phyloP scores from a whole-genome alignment of 2,113 vertebrate genomes.

The Vulpes vulpes region DNA sequence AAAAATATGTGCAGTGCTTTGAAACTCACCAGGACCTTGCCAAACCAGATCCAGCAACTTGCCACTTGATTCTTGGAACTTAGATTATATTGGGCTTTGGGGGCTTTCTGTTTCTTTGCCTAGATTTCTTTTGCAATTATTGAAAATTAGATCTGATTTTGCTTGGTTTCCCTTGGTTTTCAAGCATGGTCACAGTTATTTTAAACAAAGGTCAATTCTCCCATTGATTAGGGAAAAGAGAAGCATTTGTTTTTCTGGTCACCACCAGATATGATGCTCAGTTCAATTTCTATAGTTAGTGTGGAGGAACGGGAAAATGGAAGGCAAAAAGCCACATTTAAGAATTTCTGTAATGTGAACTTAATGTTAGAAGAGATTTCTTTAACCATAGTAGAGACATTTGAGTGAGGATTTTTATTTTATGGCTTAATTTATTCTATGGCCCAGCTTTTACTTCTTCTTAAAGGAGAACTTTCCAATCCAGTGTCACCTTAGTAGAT shows the following conservation, averaged over 20 bases:
- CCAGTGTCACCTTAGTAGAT: not conserved
- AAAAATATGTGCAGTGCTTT: not conserved
- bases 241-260: not conserved
- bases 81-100: not conserved
- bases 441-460: not conserved
- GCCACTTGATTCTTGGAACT: not conserved
- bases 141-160: conserved; percentile 31
- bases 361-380: not conserved
- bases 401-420: conserved; percentile 9
- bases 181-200: not conserved
- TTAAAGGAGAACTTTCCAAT: not conserved
- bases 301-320: not conserved
- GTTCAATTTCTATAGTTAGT: conserved; percentile 24
- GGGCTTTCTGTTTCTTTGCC: not conserved
- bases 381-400: not conserved
- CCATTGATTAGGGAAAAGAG: not conserved
- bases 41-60: not conserved
- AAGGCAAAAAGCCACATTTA: conserved; percentile 3
- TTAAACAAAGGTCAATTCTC: conserved; percentile 54
- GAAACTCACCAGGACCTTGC: conserved; percentile 3
- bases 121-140: not conserved
- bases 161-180: conserved; percentile 44
- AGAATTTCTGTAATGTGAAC: not conserved
- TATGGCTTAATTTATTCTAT: not conserved
- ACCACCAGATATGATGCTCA: not conserved